Conservation (phyloP, 2,797 vertebrate species). For the Limnodromus scolopaceus region DNA sequence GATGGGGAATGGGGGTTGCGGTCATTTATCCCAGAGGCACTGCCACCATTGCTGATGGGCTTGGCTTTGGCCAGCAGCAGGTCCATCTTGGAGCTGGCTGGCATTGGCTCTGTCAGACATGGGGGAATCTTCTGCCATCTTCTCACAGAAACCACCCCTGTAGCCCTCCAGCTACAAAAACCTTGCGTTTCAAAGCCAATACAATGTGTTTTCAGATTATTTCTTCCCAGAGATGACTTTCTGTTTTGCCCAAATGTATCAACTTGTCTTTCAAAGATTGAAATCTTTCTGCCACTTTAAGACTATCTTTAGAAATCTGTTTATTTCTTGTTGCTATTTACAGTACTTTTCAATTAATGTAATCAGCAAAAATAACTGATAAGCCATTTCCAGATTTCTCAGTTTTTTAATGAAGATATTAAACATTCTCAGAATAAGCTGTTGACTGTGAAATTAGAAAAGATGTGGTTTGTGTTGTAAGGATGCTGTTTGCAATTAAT, state of each 20-base stretch:
- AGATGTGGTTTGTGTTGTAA: neutral
- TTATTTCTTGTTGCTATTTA: neutral
- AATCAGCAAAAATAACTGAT: neutral
- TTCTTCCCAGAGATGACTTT: neutral
- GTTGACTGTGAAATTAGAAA: neutral
- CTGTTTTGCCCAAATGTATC: neutral
- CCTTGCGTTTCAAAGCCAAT: neutral
- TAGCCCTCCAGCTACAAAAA: neutral
- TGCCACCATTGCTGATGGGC: neutral
- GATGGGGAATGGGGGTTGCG: neutral
- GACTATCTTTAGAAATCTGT: neutral
- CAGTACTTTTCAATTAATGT: neutral
- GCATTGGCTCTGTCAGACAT: fast-evolving
- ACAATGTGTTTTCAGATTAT: neutral
- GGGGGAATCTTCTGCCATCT: neutral
- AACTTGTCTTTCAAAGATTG: neutral
- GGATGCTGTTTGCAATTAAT: neutral
- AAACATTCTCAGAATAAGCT: neutral
- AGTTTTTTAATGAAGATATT: neutral
- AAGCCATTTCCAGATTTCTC: neutral
- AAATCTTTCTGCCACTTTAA: neutral
- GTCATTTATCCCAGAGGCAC: neutral
- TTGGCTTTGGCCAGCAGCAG: neutral
- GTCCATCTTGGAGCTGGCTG: neutral
- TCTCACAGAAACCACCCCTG: neutral